Conservation (phyloP, 2,113 vertebrate genomes). For the Erpornis zantholeuca region DNA sequence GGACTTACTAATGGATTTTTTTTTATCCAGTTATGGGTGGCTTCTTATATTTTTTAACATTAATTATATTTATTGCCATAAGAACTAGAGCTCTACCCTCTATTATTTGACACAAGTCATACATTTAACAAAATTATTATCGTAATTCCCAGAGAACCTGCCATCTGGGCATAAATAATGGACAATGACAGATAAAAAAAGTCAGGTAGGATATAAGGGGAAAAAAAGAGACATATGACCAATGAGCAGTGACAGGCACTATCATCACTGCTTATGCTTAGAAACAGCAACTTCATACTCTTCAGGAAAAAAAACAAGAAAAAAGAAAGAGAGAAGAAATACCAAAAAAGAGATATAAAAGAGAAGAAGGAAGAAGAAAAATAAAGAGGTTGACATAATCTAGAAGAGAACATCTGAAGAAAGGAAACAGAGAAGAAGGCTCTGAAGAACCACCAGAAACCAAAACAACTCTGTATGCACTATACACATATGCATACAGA, state of each 20-base stretch:
- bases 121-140: background rate
- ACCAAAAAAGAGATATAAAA: background rate
- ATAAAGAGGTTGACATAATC: background rate
- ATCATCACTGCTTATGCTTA: background rate
- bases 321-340: too few relatives aligned
- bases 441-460: background rate
- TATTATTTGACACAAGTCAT: background rate
- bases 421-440: background rate
- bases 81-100: background rate
- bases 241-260: background rate
- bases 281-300: background rate
- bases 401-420: background rate
- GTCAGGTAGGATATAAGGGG: background rate
- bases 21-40: background rate
- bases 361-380: background rate
- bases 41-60: background rate
- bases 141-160: background rate
- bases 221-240: background rate
- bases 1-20: background rate
- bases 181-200: background rate
- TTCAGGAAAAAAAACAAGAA: rapidly evolving
- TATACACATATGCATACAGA: background rate
- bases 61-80: background rate
- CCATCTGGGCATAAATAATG: background rate
- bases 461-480: background rate